Base-by-base conservation (phyloP, 2,113 vertebrate genomes). In the Edolisoma coerulescens region DNA sequence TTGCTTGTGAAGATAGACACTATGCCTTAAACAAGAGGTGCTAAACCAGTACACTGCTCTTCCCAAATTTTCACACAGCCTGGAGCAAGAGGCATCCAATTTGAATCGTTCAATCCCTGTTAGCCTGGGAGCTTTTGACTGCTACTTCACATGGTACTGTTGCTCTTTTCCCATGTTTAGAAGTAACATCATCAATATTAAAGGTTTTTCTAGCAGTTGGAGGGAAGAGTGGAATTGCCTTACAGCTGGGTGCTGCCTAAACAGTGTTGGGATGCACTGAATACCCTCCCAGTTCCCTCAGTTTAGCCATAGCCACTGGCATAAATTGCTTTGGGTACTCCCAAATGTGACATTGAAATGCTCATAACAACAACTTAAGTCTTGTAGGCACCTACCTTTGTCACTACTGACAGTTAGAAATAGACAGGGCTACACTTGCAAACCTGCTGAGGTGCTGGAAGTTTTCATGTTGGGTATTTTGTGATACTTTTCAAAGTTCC, bases 61-160 rank as follows among this genome's bases (percentile, higher is more conserved):
- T 79, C 91, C 78, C 2, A 5, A 71, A 84, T 87, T 87, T 96
- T 96, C 93, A 91, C 78, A 57, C 59, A 77, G 59, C 95, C 92
- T 44, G 67, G 47, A 87, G 87, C 56, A 32, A 59, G 73, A 75
- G 35, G 14, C 1, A 0, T 77, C 50, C 33, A 16, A 1, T 77
- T 65, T 65, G 59, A 77, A 32, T 61, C 2, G 0, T 37, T 88
- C 9, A 5, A 30, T 50, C 44, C 21, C 47, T 83, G 45, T 76
- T 87, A 87, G 35, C 1, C 9, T 84, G 53, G 70, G n/a, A 84
- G 57, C n/a, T 75, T 42, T 57, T 3, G 1, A 23, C 63, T 76
- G 53, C 33, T 61, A 6, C 17, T 59, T 70, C 54, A n/a, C 54
- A 13, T 67, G 33, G 61, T 79, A 5, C 47, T 42, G 67, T 65